A percentile compares a stretch with the other conserved stretches of the same genome.
Conservation (phyloP, 2,113 vertebrate genomes). For the Colossoma macropomum region DNA sequence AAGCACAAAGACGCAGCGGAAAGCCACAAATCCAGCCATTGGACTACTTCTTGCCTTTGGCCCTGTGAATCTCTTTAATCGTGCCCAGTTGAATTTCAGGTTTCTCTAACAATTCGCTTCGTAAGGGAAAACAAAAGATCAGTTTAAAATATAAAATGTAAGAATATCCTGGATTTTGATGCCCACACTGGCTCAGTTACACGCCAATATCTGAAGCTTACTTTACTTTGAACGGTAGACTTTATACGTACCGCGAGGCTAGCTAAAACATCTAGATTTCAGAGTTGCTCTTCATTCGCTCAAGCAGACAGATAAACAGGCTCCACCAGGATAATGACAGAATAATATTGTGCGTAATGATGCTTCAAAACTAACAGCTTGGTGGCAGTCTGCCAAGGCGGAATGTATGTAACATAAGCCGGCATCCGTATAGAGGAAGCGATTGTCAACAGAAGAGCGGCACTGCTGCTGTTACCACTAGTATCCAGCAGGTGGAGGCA, state of each 20-base stretch:
- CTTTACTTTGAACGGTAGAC: background rate
- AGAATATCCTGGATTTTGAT: too few relatives aligned
- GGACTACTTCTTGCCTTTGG: background rate
- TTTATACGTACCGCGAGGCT: too few relatives aligned
- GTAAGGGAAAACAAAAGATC: too few relatives aligned
- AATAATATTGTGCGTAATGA: too few relatives aligned
- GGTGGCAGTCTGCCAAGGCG: too few relatives aligned
- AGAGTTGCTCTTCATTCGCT: background rate
- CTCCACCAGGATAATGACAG: background rate
- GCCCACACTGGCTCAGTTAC: too few relatives aligned
- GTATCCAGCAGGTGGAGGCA: slow-evolving; percentile 88
- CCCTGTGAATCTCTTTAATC: background rate
- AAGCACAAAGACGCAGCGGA: slow-evolving; percentile 26
- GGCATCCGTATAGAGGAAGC: background rate
- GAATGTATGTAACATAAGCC: too few relatives aligned
- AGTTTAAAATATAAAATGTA: too few relatives aligned
- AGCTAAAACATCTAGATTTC: too few relatives aligned
- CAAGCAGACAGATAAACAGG: background rate
- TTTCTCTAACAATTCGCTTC: background rate
- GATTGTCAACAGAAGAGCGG: background rate
- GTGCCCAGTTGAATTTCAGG: background rate
- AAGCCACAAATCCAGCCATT: slow-evolving; percentile 14
- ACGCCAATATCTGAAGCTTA: background rate
- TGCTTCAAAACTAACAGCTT: too few relatives aligned
- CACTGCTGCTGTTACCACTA: background rate